Base-by-base conservation (phyloP, 2,888 invertebrate genomes). In the Chirona hameri region DNA sequence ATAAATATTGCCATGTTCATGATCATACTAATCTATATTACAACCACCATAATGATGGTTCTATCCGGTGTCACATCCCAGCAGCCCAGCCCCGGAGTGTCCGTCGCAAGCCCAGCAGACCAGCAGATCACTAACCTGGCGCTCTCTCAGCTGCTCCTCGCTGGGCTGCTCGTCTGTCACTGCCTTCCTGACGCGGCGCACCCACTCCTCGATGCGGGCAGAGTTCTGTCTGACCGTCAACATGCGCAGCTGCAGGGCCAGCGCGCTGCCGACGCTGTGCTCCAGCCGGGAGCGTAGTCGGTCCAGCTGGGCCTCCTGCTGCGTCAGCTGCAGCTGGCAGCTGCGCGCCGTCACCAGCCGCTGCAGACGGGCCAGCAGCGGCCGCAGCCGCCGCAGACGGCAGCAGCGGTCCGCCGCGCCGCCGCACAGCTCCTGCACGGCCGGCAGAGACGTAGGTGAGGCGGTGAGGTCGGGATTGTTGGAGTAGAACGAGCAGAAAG, bases 151-250 rank as follows among this genome's bases (percentile, higher is more conserved):
- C 88, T 12, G 85, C 86, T 84, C 89, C 88, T 69, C 88, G 85
- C n/a, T 87, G 86, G 72, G 86, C 87, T 85, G 89, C 88, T 27
- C 88, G 87, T 84, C 89, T 88, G 10, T 88, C 88, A 85, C 89
- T 88, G 80, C 88, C 86, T 85, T 89, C 88, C 27, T 88, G 88
- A 21, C 89, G 87, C 85, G 89, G 89, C 83, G 87, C 87, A 85
- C 89, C 89, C 83, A 89, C 85, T 4, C 88, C 88, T 82, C 87
- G 87, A n/a, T 88, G 85, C 9, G 88, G 88, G 81, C 87, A 86
- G 48, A 88, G 89, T 84, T 87, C 88, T 24, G 87, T 86, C 81
- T 87, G 87, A 60, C 88, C 83, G 39, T 89, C 88, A 81, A 88
- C 86, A 83, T 87, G 86, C 31, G 88, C 79, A 83, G 88, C 88